phyloP scores from a whole-genome alignment of 2,888 invertebrate genomes.

The Petrophora chlorosata region DNA sequence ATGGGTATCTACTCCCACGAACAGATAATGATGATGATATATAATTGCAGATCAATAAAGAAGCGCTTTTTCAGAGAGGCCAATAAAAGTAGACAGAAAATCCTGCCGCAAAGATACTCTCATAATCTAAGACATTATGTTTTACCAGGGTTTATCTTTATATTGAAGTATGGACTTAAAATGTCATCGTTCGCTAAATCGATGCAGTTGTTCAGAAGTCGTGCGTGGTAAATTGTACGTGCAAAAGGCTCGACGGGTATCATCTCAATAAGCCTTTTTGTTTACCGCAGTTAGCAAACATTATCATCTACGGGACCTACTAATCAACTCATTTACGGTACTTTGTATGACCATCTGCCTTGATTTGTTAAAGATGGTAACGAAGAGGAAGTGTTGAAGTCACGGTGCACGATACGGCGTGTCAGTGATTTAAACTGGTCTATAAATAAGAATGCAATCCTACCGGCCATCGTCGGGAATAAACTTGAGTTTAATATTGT shows the following conservation, averaged over 20 bases:
- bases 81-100: too few relatives aligned
- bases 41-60: too few relatives aligned
- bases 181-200: too few relatives aligned
- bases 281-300: slow-evolving; percentile 21
- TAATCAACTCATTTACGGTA: slow-evolving; percentile 26
- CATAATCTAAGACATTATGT: too few relatives aligned
- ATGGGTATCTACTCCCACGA: too few relatives aligned
- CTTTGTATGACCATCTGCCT: slow-evolving; percentile 24
- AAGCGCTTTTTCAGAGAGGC: too few relatives aligned
- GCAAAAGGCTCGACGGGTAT: slow-evolving; percentile 11
- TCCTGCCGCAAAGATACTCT: too few relatives aligned
- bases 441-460: slow-evolving; percentile 31
- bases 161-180: too few relatives aligned
- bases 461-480: slow-evolving; percentile 19
- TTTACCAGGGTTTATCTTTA: too few relatives aligned
- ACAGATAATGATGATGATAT: too few relatives aligned
- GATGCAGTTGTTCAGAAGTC: slow-evolving; percentile 2
- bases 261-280: slow-evolving; percentile 9
- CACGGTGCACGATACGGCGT: slow-evolving; percentile 35
- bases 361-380: slow-evolving; percentile 34
- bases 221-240: slow-evolving; percentile 12
- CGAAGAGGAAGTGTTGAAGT: slow-evolving; percentile 34
- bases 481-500: slow-evolving; percentile 25
- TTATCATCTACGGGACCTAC: slow-evolving; percentile 5
- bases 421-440: slow-evolving; percentile 29